Conservation (phyloP, 2,113 vertebrate species). For the Phodopus roborovskii region DNA sequence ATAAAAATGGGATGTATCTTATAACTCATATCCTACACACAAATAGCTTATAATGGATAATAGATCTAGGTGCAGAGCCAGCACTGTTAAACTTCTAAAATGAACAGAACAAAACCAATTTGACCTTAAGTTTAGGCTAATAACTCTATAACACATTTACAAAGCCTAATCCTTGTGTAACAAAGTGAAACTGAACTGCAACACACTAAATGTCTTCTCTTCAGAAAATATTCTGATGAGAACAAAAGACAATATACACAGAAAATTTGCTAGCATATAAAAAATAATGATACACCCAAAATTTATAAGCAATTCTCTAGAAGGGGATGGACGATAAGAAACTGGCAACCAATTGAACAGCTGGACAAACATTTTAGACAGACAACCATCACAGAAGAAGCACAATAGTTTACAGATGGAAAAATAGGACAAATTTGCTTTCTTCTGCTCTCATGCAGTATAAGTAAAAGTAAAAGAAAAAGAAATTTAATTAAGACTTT, state of each 20-base stretch:
- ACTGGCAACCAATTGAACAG: neutral
- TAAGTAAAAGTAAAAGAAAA: neutral
- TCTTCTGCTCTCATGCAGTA: neutral
- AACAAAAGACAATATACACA: neutral
- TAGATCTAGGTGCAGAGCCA: neutral
- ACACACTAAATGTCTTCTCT: neutral
- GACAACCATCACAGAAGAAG: neutral
- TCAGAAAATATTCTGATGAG: neutral
- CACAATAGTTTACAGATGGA: too few species aligned
- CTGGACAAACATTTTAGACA: neutral
- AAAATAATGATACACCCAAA: neutral
- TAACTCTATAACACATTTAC: neutral
- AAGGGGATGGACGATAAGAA: neutral
- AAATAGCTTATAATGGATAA: neutral
- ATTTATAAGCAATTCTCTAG: neutral
- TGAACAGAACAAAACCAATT: neutral
- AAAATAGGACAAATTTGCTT: neutral
- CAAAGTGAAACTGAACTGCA: neutral
- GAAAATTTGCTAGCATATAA: neutral
- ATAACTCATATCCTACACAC: neutral
- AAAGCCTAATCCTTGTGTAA: neutral
- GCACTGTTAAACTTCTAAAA: neutral
- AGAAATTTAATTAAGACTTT: neutral
- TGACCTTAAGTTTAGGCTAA: neutral
- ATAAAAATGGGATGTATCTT: neutral